Percentiles rank a stretch among this genome's conserved stretches.
Evolutionary conservation across 1,140 invertebrate genomes (phyloP).

Genomic region (Papilio glaucus): DNA sequence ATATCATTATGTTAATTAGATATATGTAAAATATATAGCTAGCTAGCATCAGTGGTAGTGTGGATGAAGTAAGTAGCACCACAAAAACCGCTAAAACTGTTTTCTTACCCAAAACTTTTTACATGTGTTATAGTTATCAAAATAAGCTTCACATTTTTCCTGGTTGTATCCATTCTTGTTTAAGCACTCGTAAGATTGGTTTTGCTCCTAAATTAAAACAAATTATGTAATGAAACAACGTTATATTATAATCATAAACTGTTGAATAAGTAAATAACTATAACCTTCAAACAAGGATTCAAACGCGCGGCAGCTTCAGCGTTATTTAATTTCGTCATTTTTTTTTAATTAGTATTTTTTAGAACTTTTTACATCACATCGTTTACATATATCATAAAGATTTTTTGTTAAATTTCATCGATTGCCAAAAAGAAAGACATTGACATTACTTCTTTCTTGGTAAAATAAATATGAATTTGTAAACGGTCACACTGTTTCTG

Average conservation of each 20-base stretch:
- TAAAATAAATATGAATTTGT: too few species aligned
- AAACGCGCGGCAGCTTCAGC: constrained; percentile 62
- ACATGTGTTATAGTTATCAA: constrained; percentile 87
- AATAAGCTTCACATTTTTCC: constrained; percentile 85
- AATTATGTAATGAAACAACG: constrained; percentile 50
- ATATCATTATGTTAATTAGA: too few species aligned
- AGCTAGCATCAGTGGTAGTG: too few species aligned
- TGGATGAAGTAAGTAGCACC: not conserved
- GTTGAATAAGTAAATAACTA: not conserved
- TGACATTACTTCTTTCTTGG: too few species aligned
- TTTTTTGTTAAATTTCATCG: not conserved
- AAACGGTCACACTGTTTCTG: too few species aligned
- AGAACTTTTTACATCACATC: constrained; percentile 4
- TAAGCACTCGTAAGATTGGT: constrained; percentile 85
- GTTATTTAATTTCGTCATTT: constrained; percentile 64
- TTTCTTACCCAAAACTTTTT: constrained; percentile 85
- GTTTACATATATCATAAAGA: not conserved
- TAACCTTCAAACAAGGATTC: constrained; percentile 74
- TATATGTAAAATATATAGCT: too few species aligned
- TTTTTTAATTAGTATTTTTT: constrained; percentile 41
- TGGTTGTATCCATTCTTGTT: constrained; percentile 85
- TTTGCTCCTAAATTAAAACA: constrained; percentile 83
- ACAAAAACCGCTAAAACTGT: constrained; percentile 13
- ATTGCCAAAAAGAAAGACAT: not conserved
- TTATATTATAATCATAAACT: constrained; percentile 26